phyloP scores from a whole-genome alignment of 2,888 invertebrate genomes.

The Oxyteleia sp. region DNA sequence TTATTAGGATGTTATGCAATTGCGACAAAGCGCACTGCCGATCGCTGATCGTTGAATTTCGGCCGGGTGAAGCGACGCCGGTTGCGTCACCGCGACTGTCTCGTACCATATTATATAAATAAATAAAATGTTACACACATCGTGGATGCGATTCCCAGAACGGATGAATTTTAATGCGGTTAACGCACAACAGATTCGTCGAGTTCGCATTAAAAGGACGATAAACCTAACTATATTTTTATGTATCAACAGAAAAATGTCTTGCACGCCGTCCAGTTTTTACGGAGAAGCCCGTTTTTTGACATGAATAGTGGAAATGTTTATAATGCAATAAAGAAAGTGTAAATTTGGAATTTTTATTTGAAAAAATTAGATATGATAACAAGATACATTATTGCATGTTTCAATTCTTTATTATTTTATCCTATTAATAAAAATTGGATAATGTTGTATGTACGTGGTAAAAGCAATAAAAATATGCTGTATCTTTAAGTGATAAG shows the following conservation, averaged over 20 bases:
- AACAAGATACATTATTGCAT: too few species aligned
- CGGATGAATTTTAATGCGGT: constrained; percentile 27
- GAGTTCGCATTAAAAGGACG: constrained; percentile 12
- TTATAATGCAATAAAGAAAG: too few species aligned
- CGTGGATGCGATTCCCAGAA: constrained; percentile 28
- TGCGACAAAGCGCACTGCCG: constrained; percentile 16
- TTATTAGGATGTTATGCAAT: constrained; percentile 42
- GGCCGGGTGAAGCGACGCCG: constrained; percentile 24
- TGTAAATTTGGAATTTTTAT: too few species aligned
- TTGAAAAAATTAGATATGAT: too few species aligned
- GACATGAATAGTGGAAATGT: too few species aligned
- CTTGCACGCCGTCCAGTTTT: too few species aligned
- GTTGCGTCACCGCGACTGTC: constrained; percentile 19
- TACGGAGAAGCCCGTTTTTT: too few species aligned
- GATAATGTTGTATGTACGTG: too few species aligned
- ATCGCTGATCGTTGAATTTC: constrained; percentile 34
- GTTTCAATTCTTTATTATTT: too few species aligned
- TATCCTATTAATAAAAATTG: too few species aligned
- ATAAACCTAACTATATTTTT: constrained; percentile 14
- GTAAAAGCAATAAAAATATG: too few species aligned
- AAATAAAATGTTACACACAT: constrained; percentile 21
- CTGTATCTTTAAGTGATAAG: too few species aligned
- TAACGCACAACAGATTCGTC: constrained; percentile 1
- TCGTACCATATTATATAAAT: constrained; percentile 35
- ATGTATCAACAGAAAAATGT: neutral